Conservation (phyloP, 2,888 invertebrate genomes). For the Drosophila mayaguana region DNA sequence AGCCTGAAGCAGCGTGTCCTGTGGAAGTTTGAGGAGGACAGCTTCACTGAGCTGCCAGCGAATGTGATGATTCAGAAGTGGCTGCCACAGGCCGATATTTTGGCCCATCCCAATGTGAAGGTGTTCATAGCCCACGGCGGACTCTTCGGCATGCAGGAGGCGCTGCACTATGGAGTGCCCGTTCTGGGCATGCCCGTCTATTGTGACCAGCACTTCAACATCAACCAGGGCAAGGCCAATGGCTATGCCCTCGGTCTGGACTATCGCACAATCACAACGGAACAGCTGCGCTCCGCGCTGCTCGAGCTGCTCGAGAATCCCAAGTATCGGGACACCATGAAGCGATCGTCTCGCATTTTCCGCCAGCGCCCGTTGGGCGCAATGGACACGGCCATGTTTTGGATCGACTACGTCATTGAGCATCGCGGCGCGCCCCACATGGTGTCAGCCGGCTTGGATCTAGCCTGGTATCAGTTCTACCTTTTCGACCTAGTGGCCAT, state of each 20-base stretch:
- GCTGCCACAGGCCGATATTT: slow-evolving; percentile 86
- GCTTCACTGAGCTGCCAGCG: slow-evolving; percentile 75
- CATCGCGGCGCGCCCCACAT: slow-evolving; percentile 83
- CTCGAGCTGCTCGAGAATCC: slow-evolving; percentile 82
- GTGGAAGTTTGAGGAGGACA: slow-evolving; percentile 85
- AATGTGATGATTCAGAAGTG: slow-evolving; percentile 85
- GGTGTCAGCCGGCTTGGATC: slow-evolving; percentile 70
- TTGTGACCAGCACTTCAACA: slow-evolving; percentile 82
- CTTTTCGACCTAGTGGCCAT: slow-evolving; percentile 71
- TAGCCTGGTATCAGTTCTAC: slow-evolving; percentile 82
- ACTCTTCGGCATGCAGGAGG: slow-evolving; percentile 82
- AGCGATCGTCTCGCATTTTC: slow-evolving; percentile 74
- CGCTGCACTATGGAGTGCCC: slow-evolving; percentile 82
- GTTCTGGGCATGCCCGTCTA: slow-evolving; percentile 84
- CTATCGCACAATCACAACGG: slow-evolving; percentile 67
- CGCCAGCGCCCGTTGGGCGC: slow-evolving; percentile 79
- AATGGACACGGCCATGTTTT: slow-evolving; percentile 82
- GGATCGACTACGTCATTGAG: slow-evolving; percentile 83
- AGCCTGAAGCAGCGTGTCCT: slow-evolving; percentile 83
- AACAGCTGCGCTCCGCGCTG: slow-evolving; percentile 62
- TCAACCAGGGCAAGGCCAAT: slow-evolving; percentile 64
- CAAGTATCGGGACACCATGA: slow-evolving; percentile 75
- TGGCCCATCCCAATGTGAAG: slow-evolving; percentile 83
- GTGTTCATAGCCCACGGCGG: slow-evolving; percentile 85
- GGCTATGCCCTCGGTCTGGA: slow-evolving; percentile 77